Base-by-base conservation (phyloP, 2,113 vertebrate genomes). In the Albula goreensis region DNA sequence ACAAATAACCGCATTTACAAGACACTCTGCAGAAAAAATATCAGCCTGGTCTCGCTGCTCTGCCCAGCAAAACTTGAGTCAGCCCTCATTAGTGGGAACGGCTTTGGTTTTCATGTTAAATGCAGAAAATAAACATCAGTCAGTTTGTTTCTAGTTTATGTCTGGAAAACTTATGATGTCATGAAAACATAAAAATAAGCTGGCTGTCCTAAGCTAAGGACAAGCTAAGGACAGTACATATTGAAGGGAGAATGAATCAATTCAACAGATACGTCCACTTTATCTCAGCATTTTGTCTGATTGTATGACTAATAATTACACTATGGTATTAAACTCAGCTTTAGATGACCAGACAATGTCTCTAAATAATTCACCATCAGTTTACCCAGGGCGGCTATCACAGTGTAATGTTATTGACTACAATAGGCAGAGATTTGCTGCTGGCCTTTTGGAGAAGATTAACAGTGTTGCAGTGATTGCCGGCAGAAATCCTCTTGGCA, bases 1-100 rank as follows among this genome's bases (percentile, higher is more conserved):
- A 85, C 52, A 78, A 52, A 48, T 81, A 87, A 52, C n/a, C 22
- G 22, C 50, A 57, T 78, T 81, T 81, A 81, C 63, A 81, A 57
- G 70, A 31, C 70, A 9, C 70, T 3, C 70, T 1, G n/a, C 70
- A 74, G 70, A 74, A n/a, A 74, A 22, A 17, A n/a, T 17, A n/a
- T 70, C n/a, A 22, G 22, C 70, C n/a, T 74, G n/a, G n/a, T 31
- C 22, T 5, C n/a, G 1, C 31, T 74, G 3, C 70, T 74, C 70
- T 6, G 70, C 70, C 70, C 9, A 74, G 10, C 31, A 74, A 74
- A 74, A n/a, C 10, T n/a, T 1, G 1, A 74, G n/a, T 31, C 8
- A 74, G n/a, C 22, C 70, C 10, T 74, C 31, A 8, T 74, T 10
- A 25, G 70, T 2, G 70, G 70, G 2, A 4, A 31, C 53, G 31